Base-by-base conservation (phyloP, 2,113 vertebrate genomes). In the Hypocryptadius cinnamomeus region DNA sequence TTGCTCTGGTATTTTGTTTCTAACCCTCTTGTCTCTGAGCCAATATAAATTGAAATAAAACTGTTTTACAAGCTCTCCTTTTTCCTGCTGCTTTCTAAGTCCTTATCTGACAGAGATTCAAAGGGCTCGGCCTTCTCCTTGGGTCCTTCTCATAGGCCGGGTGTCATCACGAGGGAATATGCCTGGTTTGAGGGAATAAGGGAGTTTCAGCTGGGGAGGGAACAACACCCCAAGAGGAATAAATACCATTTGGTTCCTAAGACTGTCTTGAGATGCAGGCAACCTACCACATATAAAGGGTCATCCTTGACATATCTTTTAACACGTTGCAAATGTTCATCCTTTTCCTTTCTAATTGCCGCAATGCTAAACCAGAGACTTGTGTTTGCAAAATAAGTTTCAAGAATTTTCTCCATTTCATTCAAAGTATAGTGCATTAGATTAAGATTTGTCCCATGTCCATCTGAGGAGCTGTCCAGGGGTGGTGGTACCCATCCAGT, bases 1-100 rank as follows among this genome's bases (percentile, higher is more conserved):
- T 84, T 87, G 85, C 35, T 85, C 42, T 83, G 66, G 66, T 85
- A 94, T 79, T 93, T 96, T 87, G 50, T 91, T 92, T 80, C 54
- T 30, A 91, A 21, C 15, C 17, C 51, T n/a, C 40, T 87, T 64
- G 31, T 83, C n/a, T 80, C 57, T 60, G 40, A 87, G 28, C 27
- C n/a, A 84, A 21, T 73, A 73, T 59, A 86, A 85, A 66, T 42
- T 72, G 72, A 92, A 40, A 45, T 40, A 39, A 83, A 83, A 89
- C 27, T 61, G 24, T 40, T 78, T 76, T 87, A 69, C 33, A 66
- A 30, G 13, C 6, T 68, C 4, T 3, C 25, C 18, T 17, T 89
- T 44, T 73, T 5, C 6, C 27, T 68, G 9, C 7, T 68, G 16
- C 86, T 94, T 85, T 42, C 23, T n/a, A 87, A 72, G 76, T 45